Evolutionary conservation across 2,888 invertebrate genomes (phyloP).

Genomic region (Pachydiplax longipennis): DNA sequence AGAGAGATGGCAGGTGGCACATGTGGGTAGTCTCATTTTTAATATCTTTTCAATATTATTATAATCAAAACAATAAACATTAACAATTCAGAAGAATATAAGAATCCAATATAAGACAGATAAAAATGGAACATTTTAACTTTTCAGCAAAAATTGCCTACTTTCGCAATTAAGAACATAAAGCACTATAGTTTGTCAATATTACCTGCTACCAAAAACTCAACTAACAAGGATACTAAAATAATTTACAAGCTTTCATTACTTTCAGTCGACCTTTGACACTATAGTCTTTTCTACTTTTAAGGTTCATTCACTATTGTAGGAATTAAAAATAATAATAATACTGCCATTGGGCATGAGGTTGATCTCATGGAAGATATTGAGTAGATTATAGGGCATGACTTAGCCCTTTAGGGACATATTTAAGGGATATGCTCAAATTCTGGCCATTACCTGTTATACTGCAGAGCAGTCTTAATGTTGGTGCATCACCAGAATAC

Average conservation of each 20-base stretch:
- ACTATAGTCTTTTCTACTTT: constrained; percentile 32
- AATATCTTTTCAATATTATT: background rate
- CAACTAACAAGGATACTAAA: constrained; percentile 42
- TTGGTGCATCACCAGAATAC: constrained; percentile 93
- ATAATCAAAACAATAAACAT: constrained; percentile 8
- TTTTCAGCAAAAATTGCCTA: constrained; percentile 41
- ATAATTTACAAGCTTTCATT: constrained; percentile 38
- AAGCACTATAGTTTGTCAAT: constrained; percentile 39
- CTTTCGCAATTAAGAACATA: constrained; percentile 38
- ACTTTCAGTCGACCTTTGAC: constrained; percentile 32
- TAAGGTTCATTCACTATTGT: constrained; percentile 41
- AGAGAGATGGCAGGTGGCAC: constrained; percentile 38
- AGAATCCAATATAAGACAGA: constrained; percentile 17
- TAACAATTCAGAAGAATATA: constrained; percentile 14
- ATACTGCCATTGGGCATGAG: constrained; percentile 37
- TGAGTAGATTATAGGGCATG: constrained; percentile 24
- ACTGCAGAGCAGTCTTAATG: constrained; percentile 92
- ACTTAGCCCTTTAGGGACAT: background rate
- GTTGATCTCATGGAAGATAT: constrained; percentile 10
- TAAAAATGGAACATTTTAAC: constrained; percentile 24
- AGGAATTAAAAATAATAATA: constrained; percentile 34
- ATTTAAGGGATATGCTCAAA: background rate
- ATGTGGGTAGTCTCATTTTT: constrained; percentile 27
- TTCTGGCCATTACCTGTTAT: constrained; percentile 83
- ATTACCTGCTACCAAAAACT: constrained; percentile 38